Evolutionary conservation across 2,113 vertebrate species (phyloP), one percentile per base, ranked within the genome.

Genomic region (Pterocles gutturalis): DNA sequence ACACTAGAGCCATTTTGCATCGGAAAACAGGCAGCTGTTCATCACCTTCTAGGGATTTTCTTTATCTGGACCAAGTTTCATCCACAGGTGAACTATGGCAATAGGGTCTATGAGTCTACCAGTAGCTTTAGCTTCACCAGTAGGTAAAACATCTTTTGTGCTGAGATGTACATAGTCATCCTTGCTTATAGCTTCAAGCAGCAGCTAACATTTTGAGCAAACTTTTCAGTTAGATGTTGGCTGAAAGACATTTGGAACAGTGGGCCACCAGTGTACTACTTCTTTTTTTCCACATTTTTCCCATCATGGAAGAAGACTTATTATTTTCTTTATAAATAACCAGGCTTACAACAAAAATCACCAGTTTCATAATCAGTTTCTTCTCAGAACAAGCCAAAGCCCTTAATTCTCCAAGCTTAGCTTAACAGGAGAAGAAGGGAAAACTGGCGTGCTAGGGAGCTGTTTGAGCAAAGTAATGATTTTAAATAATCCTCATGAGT

Each of bases 331-430:
- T 38, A 17, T 76, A 60, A 94, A 76, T 79, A 93, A 89, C 7
- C 14, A 79, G 31, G 16, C 48, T 93, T 93, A 24, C 20, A 90
- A 55, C 9, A 92, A 28, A 93, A 93, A 69, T 57, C 65, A 70
- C 69, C 43, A 61, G n/a, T 87, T 90, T 7, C 7, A 3, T 83
- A n/a, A 83, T 41, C 18, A 4, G 7, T 64, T 83, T 87, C 53
- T 90, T 90, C 36, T 83, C 49, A 53, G 58, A 88, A 57, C 48
- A 80, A 82, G 53, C 29, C 61, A 67, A 79, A 93, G 6, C 41
- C 60, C 5, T 1, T 70, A 65, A 20, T 57, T 83, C 46, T 89
- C 36, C 64, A 70, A 14, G 60, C 24, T 94, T 83, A 87, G 72
- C 33, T 11, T 61, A 65, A 55, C 41, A 26, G 26, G 34, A 66